phyloP scores from a whole-genome alignment of 2,113 vertebrate species.

The Hippocampus mohnikei region DNA sequence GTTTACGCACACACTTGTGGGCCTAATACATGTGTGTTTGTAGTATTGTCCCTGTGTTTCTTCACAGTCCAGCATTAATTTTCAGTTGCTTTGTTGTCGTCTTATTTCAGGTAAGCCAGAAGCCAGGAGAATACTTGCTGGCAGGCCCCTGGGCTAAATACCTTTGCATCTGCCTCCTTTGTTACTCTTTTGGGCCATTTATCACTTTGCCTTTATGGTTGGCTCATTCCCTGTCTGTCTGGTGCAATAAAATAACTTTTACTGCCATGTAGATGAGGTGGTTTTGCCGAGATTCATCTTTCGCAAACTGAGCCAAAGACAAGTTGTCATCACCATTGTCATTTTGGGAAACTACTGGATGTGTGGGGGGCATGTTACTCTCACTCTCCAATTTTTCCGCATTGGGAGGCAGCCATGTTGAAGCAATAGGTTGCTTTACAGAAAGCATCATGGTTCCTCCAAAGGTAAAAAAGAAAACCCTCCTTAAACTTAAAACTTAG shows the following conservation, averaged over 20 bases:
- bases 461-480: conserved; percentile 5
- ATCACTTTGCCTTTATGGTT: conserved; percentile 29
- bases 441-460: conserved; percentile 16
- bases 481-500: not conserved
- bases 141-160: conserved; percentile 46
- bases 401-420: not conserved
- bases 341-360: not conserved
- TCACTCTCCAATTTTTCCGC: not conserved
- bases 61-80: conserved; percentile 47
- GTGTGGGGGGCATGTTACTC: not conserved
- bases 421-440: conserved; percentile 19
- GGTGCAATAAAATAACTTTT: conserved; percentile 26
- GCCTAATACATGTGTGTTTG: conserved; percentile 1
- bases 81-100: conserved; percentile 30
- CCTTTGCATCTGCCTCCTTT: conserved; percentile 33
- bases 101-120: conserved; percentile 40
- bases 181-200: conserved; percentile 25
- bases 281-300: conserved; percentile 33
- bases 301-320: conserved; percentile 10
- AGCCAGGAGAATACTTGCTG: conserved; percentile 42
- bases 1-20: conserved; percentile 5
- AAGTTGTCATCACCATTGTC: not conserved
- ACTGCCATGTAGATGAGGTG: conserved; percentile 35
- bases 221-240: conserved; percentile 34
- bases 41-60: conserved; percentile 1